Evolutionary conservation across 1,140 invertebrate genomes (phyloP).

Genomic region (Aphelenchoides besseyi): DNA sequence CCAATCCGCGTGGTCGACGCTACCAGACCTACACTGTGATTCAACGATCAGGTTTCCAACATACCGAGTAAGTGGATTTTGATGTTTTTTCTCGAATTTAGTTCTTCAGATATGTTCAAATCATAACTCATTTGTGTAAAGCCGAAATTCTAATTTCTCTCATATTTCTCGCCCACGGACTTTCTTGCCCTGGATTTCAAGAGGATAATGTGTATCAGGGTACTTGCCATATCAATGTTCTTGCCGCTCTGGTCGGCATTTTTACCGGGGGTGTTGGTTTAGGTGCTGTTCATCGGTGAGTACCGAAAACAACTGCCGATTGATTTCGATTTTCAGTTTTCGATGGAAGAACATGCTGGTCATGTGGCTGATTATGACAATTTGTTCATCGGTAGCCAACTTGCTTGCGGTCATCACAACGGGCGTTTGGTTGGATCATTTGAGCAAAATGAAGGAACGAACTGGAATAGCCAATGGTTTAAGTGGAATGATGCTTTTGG

Average conservation of each 20-base stretch:
- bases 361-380: slow-evolving; percentile 58
- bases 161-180: slow-evolving; percentile 53
- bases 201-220: slow-evolving; percentile 55
- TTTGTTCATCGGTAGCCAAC: slow-evolving; percentile 62
- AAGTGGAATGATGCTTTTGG: slow-evolving; percentile 57
- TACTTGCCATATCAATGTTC: slow-evolving; percentile 60
- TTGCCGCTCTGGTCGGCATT: slow-evolving; percentile 56
- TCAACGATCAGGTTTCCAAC: slow-evolving; percentile 57
- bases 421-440: slow-evolving; percentile 59
- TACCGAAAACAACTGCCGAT: slow-evolving; percentile 1
- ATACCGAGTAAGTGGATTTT: slow-evolving; percentile 61
- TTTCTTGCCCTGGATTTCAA: slow-evolving; percentile 56
- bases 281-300: slow-evolving; percentile 54
- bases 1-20: slow-evolving; percentile 40
- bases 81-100: slow-evolving; percentile 44
- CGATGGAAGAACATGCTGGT: slow-evolving; percentile 59
- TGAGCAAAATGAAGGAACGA: slow-evolving; percentile 57
- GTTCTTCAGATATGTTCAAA: too few species aligned
- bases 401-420: slow-evolving; percentile 59
- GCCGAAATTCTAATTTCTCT: slow-evolving; percentile 57
- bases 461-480: slow-evolving; percentile 59
- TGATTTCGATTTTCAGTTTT: slow-evolving; percentile 35
- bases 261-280: slow-evolving; percentile 56
- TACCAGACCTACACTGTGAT: slow-evolving; percentile 62
- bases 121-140: slow-evolving; percentile 57